Evolutionary conservation across 2,113 vertebrate genomes (phyloP), one percentile per base, ranked within the genome.

Genomic region (Nibea albiflora): DNA sequence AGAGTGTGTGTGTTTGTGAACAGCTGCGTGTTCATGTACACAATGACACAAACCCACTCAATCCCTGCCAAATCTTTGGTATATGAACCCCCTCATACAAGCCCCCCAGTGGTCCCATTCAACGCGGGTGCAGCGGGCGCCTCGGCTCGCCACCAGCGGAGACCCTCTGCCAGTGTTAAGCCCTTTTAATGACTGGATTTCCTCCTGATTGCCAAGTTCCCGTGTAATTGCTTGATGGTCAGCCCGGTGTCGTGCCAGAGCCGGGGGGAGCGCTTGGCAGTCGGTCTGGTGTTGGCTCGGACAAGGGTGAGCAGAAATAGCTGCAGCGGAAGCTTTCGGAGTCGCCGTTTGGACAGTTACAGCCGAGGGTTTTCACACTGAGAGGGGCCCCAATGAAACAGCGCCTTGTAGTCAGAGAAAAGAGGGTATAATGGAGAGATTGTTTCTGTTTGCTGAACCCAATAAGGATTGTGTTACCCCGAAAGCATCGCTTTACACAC

Each of bases 221-320:
- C 76, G 73, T 94, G 93, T 94, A 94, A 94, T 94, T 91, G 72
- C 86, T 93, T 91, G 92, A 93, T 91, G 93, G 92, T 91, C 91
- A 90, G 83, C 82, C 88, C 72, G 14, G 44, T 71, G 60, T 85
- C 24, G 75, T 87, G 86, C 92, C 90, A 93, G 83, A 85, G 80
- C 74, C 11, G 19, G 22, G 66, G 61, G 70, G 77, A 3, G 39
- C 14, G 50, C 68, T 88, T 91, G 91, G 90, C 89, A 88, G 85
- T 31, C 8, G n/a, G 39, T 42, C 62, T 11, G 60, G 78, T 56
- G 84, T 89, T 90, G 92, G 92, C 90, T 77, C 1, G 74, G 84
- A 65, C 54, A 14, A 53, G 83, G 58, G 61, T 42, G 77, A 90
- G 78, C 83, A 90, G 84, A 80, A 90, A 86, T 85, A 76, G 87